Conservation (phyloP, 2,888 invertebrate genomes). For the Plebejus melissa region DNA sequence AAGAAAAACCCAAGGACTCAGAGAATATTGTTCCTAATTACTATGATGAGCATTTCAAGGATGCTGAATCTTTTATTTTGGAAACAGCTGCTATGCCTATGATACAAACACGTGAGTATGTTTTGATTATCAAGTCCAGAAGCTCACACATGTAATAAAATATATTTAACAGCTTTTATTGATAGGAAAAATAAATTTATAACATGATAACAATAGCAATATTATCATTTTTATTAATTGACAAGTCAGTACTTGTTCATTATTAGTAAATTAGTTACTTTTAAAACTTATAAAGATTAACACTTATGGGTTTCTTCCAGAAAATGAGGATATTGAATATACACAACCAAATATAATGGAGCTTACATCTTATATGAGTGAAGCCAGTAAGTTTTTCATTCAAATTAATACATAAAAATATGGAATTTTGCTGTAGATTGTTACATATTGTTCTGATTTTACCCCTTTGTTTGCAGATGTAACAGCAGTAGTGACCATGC, state of each 20-base stretch:
- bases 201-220: too few relatives aligned
- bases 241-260: background rate
- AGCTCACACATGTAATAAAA: too few relatives aligned
- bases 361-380: constrained; percentile 70
- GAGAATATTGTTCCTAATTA: constrained; percentile 59
- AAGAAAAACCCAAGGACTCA: constrained; percentile 50
- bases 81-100: constrained; percentile 79
- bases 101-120: constrained; percentile 61
- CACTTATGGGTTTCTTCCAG: constrained; percentile 42
- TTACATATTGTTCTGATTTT: background rate
- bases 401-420: background rate
- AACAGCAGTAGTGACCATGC: constrained; percentile 73
- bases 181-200: too few relatives aligned
- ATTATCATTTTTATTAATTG: too few relatives aligned
- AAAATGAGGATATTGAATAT: constrained; percentile 66
- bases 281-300: background rate
- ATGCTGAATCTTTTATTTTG: constrained; percentile 88
- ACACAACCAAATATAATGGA: constrained; percentile 70
- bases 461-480: constrained; percentile 56
- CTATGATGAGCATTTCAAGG: constrained; percentile 84
- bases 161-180: too few relatives aligned
- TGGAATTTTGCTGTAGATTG: background rate
- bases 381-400: constrained; percentile 61
- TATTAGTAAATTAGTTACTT: too few relatives aligned
- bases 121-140: background rate